These are phyloP conservation scores for Gopherus flavomarginatus DNA, from an alignment of 2,113 vertebrate genomes.

Conservation along the genomic window DNA sequence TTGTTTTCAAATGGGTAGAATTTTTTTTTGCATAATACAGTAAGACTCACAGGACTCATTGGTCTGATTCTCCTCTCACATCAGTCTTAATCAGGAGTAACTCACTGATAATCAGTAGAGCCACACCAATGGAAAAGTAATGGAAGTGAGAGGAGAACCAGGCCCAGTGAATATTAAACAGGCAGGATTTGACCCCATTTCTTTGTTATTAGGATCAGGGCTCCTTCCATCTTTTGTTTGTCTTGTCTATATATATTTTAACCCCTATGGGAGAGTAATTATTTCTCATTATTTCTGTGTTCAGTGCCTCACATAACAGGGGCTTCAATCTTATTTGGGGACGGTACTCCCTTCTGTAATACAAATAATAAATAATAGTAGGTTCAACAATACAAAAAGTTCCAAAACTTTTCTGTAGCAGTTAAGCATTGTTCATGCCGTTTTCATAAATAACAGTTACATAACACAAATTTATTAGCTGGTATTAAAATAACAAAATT, in stretches of 20 bases:
- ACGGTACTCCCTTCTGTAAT: background rate
- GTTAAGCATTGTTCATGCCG: background rate
- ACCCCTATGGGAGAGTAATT: background rate
- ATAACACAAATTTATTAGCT: background rate
- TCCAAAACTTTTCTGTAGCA: background rate
- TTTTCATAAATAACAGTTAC: background rate
- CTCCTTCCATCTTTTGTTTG: background rate
- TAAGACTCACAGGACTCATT: too few relatives aligned
- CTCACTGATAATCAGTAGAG: too few relatives aligned
- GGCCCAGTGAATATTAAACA: too few relatives aligned
- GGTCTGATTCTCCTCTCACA: too few relatives aligned
- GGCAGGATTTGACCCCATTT: too few relatives aligned
- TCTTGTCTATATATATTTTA: background rate
- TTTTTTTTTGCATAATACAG: too few relatives aligned
- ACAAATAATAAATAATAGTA: background rate
- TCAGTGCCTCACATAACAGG: background rate
- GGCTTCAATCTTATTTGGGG: background rate
- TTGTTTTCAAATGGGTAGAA: too few relatives aligned
- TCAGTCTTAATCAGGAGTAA: too few relatives aligned
- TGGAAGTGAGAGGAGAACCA: too few relatives aligned
- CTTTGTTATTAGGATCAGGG: background rate
- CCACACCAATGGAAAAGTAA: too few relatives aligned
- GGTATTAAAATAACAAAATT: background rate
- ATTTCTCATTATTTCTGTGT: background rate
- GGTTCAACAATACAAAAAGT: background rate